Conservation (phyloP, 2,113 vertebrate species). For the Hyperopisus bebe region DNA sequence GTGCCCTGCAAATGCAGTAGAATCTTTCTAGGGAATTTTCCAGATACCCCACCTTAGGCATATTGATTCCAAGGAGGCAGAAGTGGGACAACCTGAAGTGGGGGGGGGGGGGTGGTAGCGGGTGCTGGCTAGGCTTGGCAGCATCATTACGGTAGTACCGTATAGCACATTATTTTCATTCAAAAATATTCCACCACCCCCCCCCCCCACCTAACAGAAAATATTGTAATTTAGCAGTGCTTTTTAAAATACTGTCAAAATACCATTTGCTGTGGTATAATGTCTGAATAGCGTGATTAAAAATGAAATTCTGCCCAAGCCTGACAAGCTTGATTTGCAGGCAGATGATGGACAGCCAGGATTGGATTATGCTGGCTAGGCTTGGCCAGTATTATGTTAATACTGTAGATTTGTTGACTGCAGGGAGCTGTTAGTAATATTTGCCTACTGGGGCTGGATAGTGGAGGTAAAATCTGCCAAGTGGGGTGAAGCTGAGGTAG, state of each 20-base stretch:
- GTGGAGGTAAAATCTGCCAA: background rate
- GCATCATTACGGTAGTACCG: background rate
- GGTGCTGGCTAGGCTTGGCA: background rate
- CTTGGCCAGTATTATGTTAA: background rate
- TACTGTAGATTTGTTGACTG: background rate
- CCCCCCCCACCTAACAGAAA: background rate
- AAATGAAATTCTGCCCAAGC: background rate
- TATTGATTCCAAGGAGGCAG: background rate
- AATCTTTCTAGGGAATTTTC: background rate
- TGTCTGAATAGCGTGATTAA: background rate
- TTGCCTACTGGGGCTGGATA: background rate
- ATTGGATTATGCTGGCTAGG: background rate
- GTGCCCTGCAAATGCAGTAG: background rate
- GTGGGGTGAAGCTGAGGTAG: background rate
- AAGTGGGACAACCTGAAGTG: background rate
- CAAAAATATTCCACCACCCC: background rate
- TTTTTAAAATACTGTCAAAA: too few relatives aligned
- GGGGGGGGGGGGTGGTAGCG: background rate
- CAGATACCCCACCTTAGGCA: background rate
- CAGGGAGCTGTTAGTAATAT: background rate
- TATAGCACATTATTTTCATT: background rate
- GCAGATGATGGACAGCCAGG: background rate
- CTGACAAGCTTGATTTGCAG: background rate
- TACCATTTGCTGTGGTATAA: too few relatives aligned
- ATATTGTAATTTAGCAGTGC: background rate